Evolutionary conservation across 2,888 invertebrate genomes (phyloP), one percentile per base, ranked within the genome.

Genomic region (Empis stercorea): DNA sequence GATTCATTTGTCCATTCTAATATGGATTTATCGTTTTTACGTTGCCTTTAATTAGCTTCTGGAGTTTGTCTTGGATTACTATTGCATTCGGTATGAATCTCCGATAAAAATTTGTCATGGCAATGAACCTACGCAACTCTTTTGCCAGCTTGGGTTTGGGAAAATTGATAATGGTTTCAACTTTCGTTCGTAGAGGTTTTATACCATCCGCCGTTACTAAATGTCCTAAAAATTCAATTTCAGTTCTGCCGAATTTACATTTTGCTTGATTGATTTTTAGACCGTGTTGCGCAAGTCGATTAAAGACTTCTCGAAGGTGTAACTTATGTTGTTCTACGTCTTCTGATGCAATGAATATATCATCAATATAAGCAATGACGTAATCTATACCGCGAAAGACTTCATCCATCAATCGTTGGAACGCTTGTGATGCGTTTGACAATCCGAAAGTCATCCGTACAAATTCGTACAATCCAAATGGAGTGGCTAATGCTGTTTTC

Each of bases 391-490:
- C 56, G 27, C 51, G 27, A 7, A 56, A 34, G 1, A 61, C 51
- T 6, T 54, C 51, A 44, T 65, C 54, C 40, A 66, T 59, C 42
- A 61, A 61, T 3, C 61, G 47, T 48, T 63, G 61, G 46, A 65
- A 67, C 0, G 61, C 61, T 42, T 60, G 59, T 2, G 55, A 58
- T 2, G 61, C 60, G 44, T 63, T 64, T 0, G 57, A 46, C 2
- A 65, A 52, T 1, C 62, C 62, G 44, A 64, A 64, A 2, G 57
- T 52, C 62, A 64, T 64, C 5, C 30, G 23, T 1, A 49, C 27
- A 43, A 56, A 61, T 49, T 64, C 63, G 46, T 55, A 65, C 4
- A 63, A 47, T 5, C 63, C 63, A 44, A 64, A 63, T 1, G 63
- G 62, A 3, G 63, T 64, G 1, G 47, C 58, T 7, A 64, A 59